Percentiles rank a stretch among this genome's conserved stretches.
These are phyloP conservation scores for Eumeta japonica DNA, from an alignment of 1,140 invertebrate species.

Conservation along the genomic window DNA sequence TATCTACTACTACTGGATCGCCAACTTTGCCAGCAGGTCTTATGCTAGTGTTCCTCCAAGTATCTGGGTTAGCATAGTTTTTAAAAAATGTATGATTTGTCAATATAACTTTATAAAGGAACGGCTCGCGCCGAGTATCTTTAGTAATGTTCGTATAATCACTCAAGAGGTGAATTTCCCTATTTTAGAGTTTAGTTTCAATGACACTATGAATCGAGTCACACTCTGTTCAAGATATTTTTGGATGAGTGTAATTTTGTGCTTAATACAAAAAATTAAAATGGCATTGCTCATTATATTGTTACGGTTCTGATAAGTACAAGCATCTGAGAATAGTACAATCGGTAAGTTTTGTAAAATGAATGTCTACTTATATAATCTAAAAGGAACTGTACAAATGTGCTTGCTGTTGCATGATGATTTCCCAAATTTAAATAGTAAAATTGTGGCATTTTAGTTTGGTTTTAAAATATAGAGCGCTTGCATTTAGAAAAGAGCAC, in stretches of 20 bases:
- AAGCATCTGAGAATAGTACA: constrained; percentile 31
- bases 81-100: constrained; percentile 10
- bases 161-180: constrained; percentile 9
- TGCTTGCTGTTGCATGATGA: no score
- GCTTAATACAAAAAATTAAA: constrained; percentile 16
- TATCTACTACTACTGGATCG: no score
- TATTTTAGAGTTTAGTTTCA: constrained; percentile 9
- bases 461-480: constrained; percentile 42
- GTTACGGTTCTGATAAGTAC: constrained; percentile 34
- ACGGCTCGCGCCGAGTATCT: constrained; percentile 5
- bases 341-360: no score
- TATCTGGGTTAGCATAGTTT: constrained; percentile 8
- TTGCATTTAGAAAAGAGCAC: constrained; percentile 29
- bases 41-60: constrained; percentile 10
- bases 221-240: constrained; percentile 38
- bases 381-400: no score
- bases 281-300: constrained; percentile 30
- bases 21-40: constrained; percentile 12
- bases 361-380: constrained; percentile 8
- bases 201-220: constrained; percentile 31
- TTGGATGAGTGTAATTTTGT: constrained; percentile 28
- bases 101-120: constrained; percentile 9
- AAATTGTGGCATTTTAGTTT: constrained; percentile 48
- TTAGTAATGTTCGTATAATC: constrained; percentile 9
- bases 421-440: constrained; percentile 44